Percentiles rank a stretch among this genome's conserved stretches.
Evolutionary conservation across 2,797 vertebrate genomes (phyloP).

Genomic region (Aulostomus chinensis): DNA sequence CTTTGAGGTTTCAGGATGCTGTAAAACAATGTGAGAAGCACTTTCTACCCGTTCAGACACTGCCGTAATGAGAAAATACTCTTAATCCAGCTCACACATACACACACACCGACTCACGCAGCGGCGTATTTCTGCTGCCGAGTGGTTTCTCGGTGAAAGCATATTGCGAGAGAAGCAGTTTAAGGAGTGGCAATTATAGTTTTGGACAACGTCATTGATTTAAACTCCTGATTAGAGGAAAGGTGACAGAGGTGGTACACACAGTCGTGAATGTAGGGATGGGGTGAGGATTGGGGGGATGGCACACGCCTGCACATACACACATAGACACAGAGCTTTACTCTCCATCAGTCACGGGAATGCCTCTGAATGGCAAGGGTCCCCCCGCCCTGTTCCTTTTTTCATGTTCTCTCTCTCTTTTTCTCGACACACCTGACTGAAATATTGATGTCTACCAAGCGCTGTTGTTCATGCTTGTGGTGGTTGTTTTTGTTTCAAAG

Average conservation of each 20-base stretch:
- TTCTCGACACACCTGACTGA: constrained; percentile 86
- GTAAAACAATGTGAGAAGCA: constrained; percentile 79
- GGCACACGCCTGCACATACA: constrained; percentile 32
- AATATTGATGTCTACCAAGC: constrained; percentile 82
- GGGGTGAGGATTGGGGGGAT: constrained; percentile 59
- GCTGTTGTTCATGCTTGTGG: constrained; percentile 65
- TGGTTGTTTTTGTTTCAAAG: constrained; percentile 71
- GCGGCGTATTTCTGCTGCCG: constrained; percentile 79
- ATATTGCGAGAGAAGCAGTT: constrained; percentile 83
- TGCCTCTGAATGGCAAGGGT: constrained; percentile 58
- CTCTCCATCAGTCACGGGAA: constrained; percentile 57
- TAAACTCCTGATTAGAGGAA: constrained; percentile 83
- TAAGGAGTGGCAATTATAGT: constrained; percentile 83
- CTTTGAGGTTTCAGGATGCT: constrained; percentile 74
- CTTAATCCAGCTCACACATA: constrained; percentile 75
- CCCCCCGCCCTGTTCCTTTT: constrained; percentile 60
- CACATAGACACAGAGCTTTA: constrained; percentile 27
- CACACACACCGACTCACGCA: constrained; percentile 61
- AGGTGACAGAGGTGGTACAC: constrained; percentile 77
- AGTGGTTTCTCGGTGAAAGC: constrained; percentile 79
- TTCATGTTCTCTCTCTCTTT: constrained; percentile 45
- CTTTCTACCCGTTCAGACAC: constrained; percentile 76
- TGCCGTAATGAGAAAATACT: constrained; percentile 79
- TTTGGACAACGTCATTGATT: constrained; percentile 87
- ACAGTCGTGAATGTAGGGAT: constrained; percentile 59